Base-by-base conservation (phyloP, 2,113 vertebrate species). In the Oenanthe melanoleuca region DNA sequence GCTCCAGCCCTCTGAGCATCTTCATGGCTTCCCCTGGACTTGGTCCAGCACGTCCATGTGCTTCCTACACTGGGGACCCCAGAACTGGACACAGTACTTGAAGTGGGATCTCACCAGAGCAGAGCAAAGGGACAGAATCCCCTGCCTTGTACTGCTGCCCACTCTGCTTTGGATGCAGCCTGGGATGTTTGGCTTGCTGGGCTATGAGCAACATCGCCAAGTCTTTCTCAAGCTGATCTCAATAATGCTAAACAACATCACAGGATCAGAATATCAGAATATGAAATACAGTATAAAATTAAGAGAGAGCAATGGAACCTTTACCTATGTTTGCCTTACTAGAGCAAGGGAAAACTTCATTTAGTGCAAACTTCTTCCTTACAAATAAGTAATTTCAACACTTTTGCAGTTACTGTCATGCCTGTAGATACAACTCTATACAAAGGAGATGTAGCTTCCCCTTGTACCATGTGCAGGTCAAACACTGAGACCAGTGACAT, bases 151-250 rank as follows among this genome's bases (percentile, higher is more conserved):
- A n/a, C 49, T 28, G 31, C 47, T 75, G 55, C 2, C 24, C 29
- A 31, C 3, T 2, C 63, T 55, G 47, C 8, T 63, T 69, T 37
- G 3, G 47, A 69, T 61, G 14, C 31, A 63, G 31, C 56, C 26
- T 45, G 52, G 34, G 34, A 17, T 42, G 11, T 70, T 70, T 77
- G 64, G 14, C 31, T 70, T 83, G 49, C 42, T 63, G 63, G 40
- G 49, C 47, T 82, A 17, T 0, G 0, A 69, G 55, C 0, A 37
- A 49, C 25, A 37, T 12, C 40, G 25, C 7, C 22, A 42, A 21
- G 12, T 44, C 31, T 28, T 63, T 77, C 49, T 70, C 49, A 34
- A 31, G 63, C 34, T 63, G 29, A n/a, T 56, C 34, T 70, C 56
- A 83, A 2, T 42, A 49, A n/a, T n/a, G 56, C 42, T 18, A 14